Conservation (phyloP, 2,888 invertebrate species). For the Criorhina ranunculi region DNA sequence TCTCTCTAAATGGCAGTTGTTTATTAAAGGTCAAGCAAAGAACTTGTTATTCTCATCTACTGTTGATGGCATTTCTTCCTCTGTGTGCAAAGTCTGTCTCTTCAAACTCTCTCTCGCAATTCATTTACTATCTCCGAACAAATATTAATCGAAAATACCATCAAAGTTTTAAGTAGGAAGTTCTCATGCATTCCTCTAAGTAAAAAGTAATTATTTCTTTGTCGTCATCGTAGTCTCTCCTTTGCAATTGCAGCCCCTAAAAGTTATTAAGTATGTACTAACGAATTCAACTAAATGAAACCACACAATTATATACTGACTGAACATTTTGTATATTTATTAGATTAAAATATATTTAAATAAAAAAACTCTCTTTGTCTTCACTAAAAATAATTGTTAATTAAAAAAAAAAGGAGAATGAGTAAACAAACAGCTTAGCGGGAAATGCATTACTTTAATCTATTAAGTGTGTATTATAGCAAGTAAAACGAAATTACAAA, state of each 20-base stretch:
- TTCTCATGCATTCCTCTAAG: slow-evolving; percentile 63
- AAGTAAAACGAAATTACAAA: slow-evolving; percentile 43
- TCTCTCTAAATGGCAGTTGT: no score
- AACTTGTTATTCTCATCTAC: no score
- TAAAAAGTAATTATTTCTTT: slow-evolving; percentile 16
- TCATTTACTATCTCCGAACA: not conserved
- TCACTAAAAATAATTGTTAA: slow-evolving; percentile 53
- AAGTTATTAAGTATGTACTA: slow-evolving; percentile 39
- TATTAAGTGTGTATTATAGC: slow-evolving; percentile 36
- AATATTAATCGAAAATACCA: slow-evolving; percentile 6
- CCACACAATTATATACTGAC: slow-evolving; percentile 74
- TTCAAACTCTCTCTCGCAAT: not conserved
- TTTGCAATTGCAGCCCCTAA: slow-evolving; percentile 34
- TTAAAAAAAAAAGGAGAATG: slow-evolving; percentile 26
- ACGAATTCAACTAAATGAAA: slow-evolving; percentile 70
- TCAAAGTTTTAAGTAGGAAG: slow-evolving; percentile 24
- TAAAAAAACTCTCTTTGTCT: slow-evolving; percentile 60
- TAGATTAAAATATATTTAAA: slow-evolving; percentile 52
- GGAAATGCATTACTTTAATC: slow-evolving; percentile 18
- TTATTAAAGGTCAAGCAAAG: no score
- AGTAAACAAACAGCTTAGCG: slow-evolving; percentile 13
- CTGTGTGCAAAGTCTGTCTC: not conserved
- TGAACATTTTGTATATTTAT: slow-evolving; percentile 74
- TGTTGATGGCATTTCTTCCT: no score
- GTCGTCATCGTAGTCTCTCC: slow-evolving; percentile 18